Evolutionary conservation across 2,888 invertebrate genomes (phyloP), one percentile per base, ranked within the genome.

Genomic region (Adelphocoris suturalis): DNA sequence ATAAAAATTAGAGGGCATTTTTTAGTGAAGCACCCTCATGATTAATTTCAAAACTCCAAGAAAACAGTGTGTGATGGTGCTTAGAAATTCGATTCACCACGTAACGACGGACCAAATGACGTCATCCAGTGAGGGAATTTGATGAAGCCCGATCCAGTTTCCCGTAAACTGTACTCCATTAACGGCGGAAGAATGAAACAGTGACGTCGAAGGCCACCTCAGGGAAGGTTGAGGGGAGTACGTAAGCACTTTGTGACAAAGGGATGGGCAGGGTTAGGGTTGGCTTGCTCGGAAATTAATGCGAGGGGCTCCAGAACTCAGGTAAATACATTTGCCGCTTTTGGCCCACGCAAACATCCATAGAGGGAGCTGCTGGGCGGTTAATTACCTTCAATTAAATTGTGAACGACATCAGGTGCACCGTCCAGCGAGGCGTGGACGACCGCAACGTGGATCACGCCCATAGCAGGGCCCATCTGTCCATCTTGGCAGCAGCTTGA

Each of bases 301-400:
- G 61, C 85, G 85, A 61, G 2, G 37, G 37, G 28, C 16, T 55
- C 85, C 48, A 16, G 57, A 37, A 57, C 57, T 52, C 55, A 1
- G 57, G 52, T 85, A 85, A 85, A 85, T 61, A 85, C 85, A 85
- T 85, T 85, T 85, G 27, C 48, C 84, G 84, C 84, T 55, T 84
- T 84, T 23, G 61, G 85, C 55, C 4, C 28, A 28, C n/a, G 85
- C 85, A 85, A 85, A 85, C 85, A 85, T 85, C 85, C 61, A 85
- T 85, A 61, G 11, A 85, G 57, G 57, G 57, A 37, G 61, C 47
- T 0, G 61, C 28, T 85, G 28, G 28, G 28, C 57, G 61, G 85
- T 57, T 85, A 85, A 85, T 85, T 85, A 85, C 61, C 57, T n/a
- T 28, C 85, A 61, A 61, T 85, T 85, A 85, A 85, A 85, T 85